Evolutionary conservation across 2,888 invertebrate genomes (phyloP).

Genomic region (Parasteatoda lunata): DNA sequence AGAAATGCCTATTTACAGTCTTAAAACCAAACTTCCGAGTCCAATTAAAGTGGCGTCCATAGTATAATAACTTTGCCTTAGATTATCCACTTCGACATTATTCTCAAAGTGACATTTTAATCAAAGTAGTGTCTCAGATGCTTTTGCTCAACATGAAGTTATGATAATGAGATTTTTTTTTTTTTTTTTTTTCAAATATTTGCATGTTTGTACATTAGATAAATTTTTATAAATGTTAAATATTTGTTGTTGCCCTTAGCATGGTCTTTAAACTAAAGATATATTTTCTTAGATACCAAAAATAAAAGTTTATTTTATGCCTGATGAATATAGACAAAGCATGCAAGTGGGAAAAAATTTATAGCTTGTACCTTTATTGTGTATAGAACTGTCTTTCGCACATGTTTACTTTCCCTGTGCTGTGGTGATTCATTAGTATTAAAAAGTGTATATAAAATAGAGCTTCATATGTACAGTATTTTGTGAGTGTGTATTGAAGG

Average conservation of each 20-base stretch:
- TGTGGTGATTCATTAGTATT: conserved; percentile 66
- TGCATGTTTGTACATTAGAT: conserved; percentile 47
- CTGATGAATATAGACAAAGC: conserved; percentile 28
- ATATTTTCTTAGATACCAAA: conserved; percentile 60
- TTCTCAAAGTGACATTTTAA: conserved; percentile 49
- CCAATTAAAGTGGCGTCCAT: not conserved
- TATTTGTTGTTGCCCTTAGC: conserved; percentile 38
- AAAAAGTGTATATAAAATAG: conserved; percentile 57
- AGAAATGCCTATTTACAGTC: too few species aligned
- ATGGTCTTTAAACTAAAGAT: conserved; percentile 33
- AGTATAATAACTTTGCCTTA: not conserved
- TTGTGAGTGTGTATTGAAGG: conserved; percentile 63
- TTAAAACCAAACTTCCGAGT: not conserved
- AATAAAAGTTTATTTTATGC: conserved; percentile 43
- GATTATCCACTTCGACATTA: not conserved
- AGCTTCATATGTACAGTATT: conserved; percentile 62
- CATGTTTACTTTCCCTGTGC: conserved; percentile 51
- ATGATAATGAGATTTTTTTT: conserved; percentile 23
- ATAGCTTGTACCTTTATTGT: conserved; percentile 45
- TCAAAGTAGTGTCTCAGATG: conserved; percentile 52
- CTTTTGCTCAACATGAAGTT: conserved; percentile 52
- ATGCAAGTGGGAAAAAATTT: conserved; percentile 24
- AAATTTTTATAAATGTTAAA: conserved; percentile 61
- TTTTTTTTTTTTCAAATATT: conserved; percentile 16
- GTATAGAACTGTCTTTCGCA: conserved; percentile 39